Base-by-base conservation (phyloP, 1,140 invertebrate species). In the Apis florea region DNA sequence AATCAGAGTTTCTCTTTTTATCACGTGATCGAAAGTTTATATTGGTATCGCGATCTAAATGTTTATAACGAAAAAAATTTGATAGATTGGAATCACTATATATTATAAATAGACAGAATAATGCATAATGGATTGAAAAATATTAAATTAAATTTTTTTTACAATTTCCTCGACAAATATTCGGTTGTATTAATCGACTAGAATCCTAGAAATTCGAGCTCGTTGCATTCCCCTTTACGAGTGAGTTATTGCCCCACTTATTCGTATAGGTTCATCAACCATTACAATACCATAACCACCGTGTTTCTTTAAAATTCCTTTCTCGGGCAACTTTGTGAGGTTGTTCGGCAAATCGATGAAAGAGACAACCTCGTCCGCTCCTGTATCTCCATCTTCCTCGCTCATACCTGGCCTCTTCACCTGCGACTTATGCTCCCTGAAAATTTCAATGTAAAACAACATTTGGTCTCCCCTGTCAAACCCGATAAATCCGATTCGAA, bases 301-400 rank as follows among this genome's bases (percentile, higher is more conserved):
- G 91, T 96, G 96, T 92, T 97, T 97, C 95, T 98, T 98, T 93
- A 98, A 96, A 91, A 98, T 96, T 86, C 98, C 98, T 87, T 96
- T 96, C 92, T 8, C 13, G 15, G 12, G 59, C 13, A 61, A 61
- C 24, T 97, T 97, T 84, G 95, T 94, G 90, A 96, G 95, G 90
- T 96, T 97, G 93, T 97, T 97, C 58, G 95, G 95, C 68, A 97
- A 94, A 92, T 97, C 97, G 92, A 97, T 97, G 93, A 97, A 97
- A 73, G 96, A 96, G 89, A 97, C 96, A 84, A 94, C 94, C 90
- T 97, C 96, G 93, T 97, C 97, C 93, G 96, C 96, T 75, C 95
- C 95, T 95, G 94, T 90, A 95, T 94, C 97, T 89, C 96, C 96
- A 84, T 96, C 96, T 81, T 96, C 96, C 59, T 94, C 93, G 85